phyloP scores from a whole-genome alignment of 2,888 invertebrate genomes.

The Scelioninae gen. 2 region DNA sequence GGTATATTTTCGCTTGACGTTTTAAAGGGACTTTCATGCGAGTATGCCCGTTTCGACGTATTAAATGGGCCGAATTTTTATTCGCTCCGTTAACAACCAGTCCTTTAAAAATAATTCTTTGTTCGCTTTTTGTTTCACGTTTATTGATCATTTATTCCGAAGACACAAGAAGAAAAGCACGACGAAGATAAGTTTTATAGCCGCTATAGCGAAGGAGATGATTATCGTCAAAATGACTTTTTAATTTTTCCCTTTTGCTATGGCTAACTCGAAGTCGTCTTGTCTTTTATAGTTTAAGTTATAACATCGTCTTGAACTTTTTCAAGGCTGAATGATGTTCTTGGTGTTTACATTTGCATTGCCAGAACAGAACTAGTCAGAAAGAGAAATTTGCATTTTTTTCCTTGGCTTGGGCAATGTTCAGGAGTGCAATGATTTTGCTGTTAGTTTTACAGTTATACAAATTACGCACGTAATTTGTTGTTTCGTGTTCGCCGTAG shows the following conservation, averaged over 20 bases:
- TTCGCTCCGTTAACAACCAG: slow-evolving; percentile 15
- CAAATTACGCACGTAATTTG: slow-evolving; percentile 41
- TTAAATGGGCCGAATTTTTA: slow-evolving; percentile 12
- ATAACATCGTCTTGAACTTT: not conserved
- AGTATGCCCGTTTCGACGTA: not conserved
- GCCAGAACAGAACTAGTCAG: slow-evolving; percentile 8
- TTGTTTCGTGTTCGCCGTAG: slow-evolving; percentile 20
- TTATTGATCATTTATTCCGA: slow-evolving; percentile 39
- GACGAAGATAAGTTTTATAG: slow-evolving; percentile 19
- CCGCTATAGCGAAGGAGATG: slow-evolving; percentile 8
- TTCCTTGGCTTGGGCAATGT: not conserved
- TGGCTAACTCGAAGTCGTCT: not conserved
- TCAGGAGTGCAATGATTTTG: slow-evolving; percentile 28
- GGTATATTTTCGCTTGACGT: slow-evolving; percentile 30
- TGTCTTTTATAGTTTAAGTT: not conserved
- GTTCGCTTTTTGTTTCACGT: slow-evolving; percentile 11
- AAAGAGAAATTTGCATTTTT: slow-evolving; percentile 11
- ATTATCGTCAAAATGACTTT: slow-evolving; percentile 18
- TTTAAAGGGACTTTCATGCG: slow-evolving; percentile 24
- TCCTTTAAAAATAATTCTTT: slow-evolving; percentile 12
- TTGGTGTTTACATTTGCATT: not conserved
- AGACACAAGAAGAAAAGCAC: slow-evolving; percentile 2
- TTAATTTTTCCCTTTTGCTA: slow-evolving; percentile 10
- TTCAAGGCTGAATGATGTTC: slow-evolving; percentile 1
- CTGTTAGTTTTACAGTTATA: slow-evolving; percentile 44